Conservation (phyloP, 2,113 vertebrate species). For the Bubalus kerabau region DNA sequence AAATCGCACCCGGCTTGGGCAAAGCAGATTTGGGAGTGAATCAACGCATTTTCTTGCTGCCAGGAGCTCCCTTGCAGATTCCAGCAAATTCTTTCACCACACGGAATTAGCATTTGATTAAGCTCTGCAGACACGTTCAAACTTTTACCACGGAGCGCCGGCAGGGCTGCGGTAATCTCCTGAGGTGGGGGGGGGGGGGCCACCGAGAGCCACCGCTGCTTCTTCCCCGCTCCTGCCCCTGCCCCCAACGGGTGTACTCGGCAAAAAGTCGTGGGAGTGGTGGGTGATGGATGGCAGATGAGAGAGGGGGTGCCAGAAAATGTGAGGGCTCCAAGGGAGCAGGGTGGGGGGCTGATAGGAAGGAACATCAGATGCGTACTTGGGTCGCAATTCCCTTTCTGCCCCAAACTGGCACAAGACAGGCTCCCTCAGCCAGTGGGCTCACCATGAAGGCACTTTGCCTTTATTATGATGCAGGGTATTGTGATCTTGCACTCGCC, state of each 20-base stretch:
- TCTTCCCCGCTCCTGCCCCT: neutral
- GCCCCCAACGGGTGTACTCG: neutral
- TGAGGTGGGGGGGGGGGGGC: conserved; percentile 78
- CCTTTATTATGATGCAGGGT: neutral
- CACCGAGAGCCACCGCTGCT: conserved; percentile 78
- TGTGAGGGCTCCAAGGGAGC: neutral
- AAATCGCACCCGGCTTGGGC: conserved; percentile 76
- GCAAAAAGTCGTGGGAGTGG: neutral
- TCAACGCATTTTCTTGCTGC: conserved; percentile 77
- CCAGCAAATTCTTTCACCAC: conserved; percentile 77
- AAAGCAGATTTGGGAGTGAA: conserved; percentile 78
- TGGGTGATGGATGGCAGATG: neutral
- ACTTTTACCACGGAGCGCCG: conserved; percentile 80
- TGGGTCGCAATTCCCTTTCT: neutral
- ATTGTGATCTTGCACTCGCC: neutral
- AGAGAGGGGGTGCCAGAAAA: neutral
- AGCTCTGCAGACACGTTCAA: conserved; percentile 63
- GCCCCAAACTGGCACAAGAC: neutral
- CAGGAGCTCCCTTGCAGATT: conserved; percentile 77
- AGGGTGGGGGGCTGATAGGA: neutral
- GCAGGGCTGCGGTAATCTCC: conserved; percentile 83
- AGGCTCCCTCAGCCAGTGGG: neutral
- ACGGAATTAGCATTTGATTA: conserved; percentile 77
- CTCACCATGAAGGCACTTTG: neutral
- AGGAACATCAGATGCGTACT: neutral